Conservation (phyloP, 2,888 invertebrate species). For the Oithona nana region DNA sequence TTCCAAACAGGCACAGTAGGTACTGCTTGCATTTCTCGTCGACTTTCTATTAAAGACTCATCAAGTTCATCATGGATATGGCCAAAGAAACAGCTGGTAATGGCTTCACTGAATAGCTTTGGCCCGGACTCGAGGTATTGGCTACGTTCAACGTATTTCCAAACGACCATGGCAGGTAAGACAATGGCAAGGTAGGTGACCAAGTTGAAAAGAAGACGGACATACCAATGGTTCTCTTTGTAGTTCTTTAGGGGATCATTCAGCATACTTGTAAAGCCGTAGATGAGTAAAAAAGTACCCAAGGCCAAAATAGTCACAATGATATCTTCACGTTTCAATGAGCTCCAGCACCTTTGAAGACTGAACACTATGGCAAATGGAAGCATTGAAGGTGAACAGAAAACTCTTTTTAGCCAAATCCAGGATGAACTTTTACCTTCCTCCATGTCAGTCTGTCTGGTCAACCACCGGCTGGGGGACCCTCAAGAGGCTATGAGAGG, state of each 20-base stretch:
- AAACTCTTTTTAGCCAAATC: neutral
- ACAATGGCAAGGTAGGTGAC: conserved; percentile 73
- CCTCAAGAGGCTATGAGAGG: too few relatives aligned
- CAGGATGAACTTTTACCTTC: too few relatives aligned
- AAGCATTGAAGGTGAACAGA: neutral
- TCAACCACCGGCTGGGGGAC: too few relatives aligned
- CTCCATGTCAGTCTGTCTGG: too few relatives aligned
- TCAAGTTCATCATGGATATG: neutral
- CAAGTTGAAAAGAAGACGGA: conserved; percentile 55
- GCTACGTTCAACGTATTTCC: conserved; percentile 53
- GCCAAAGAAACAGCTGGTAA: neutral
- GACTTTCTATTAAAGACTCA: neutral
- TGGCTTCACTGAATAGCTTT: conserved; percentile 27
- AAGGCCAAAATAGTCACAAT: neutral
- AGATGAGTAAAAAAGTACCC: neutral
- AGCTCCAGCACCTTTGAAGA: neutral
- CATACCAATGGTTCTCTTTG: conserved; percentile 39
- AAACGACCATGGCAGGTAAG: conserved; percentile 61
- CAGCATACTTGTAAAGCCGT: neutral
- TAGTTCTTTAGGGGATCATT: neutral
- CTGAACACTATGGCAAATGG: neutral
- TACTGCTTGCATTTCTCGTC: neutral
- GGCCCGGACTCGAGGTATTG: conserved; percentile 52
- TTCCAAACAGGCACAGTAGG: conserved; percentile 25
- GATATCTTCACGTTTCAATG: neutral